Conservation (phyloP, 2,113 vertebrate genomes). For the Actenoides hombroni region DNA sequence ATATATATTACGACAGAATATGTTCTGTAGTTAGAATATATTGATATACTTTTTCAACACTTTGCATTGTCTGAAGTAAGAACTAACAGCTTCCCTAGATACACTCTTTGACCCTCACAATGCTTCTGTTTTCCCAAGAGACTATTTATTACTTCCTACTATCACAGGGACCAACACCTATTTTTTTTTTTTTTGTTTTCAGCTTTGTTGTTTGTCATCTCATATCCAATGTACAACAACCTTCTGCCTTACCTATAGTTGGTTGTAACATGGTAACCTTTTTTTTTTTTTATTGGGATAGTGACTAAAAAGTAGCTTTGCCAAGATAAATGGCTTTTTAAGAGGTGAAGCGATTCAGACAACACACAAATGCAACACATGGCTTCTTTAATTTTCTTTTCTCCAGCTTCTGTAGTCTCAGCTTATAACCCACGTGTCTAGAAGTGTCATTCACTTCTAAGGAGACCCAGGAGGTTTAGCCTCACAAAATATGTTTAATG, state of each 20-base stretch:
- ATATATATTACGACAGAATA: too few species aligned
- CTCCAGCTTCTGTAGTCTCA: neutral
- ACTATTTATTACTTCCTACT: neutral
- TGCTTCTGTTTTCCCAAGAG: neutral
- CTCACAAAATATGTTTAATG: neutral
- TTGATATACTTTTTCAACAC: neutral
- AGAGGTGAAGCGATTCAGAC: neutral
- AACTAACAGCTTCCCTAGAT: neutral
- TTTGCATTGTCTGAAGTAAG: neutral
- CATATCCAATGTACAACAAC: neutral
- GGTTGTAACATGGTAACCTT: neutral
- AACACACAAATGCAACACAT: neutral
- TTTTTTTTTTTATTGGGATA: neutral
- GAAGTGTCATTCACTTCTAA: neutral
- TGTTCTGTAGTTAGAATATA: neutral
- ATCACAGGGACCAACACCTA: neutral
- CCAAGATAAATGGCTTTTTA: neutral
- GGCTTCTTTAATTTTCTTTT: neutral
- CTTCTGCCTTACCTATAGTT: neutral
- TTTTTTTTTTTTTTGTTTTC: neutral
- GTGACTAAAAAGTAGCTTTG: neutral
- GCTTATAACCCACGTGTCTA: neutral
- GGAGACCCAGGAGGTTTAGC: neutral
- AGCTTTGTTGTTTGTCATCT: neutral
- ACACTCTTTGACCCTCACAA: neutral